Base-by-base conservation (phyloP, 2,113 vertebrate genomes). In the Nanger granti region DNA sequence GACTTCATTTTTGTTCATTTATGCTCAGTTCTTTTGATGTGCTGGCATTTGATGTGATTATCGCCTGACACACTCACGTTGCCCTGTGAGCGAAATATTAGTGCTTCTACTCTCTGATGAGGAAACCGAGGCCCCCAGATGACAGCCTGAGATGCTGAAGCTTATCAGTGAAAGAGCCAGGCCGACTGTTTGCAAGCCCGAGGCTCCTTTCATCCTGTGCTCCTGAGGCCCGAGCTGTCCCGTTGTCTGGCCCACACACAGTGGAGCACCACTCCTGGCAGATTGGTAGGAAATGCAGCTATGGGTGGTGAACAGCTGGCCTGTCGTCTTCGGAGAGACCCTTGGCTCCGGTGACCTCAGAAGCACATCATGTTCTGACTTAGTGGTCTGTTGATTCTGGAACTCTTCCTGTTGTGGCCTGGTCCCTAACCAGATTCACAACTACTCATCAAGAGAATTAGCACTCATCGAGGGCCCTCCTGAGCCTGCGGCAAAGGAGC, bases 341-440 rank as follows among this genome's bases (percentile, higher is more conserved):
- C 29, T 92, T 44, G 64, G 80, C 69, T 84, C 18, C 7, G 2
- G 76, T 34, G 86, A 52, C 93, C 57, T 83, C 59, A 11, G 55
- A 26, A 80, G 93, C 62, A 84, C 66, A 47, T 83, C 20, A 1
- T 49, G 85, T 69, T 44, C 95, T 62, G 90, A 93, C 90, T 54
- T 4, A 15, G 92, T 28, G 59, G 73, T 54, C 93, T 94, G 87
- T 64, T 64, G 93, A 62, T 60, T 55, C 79, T 73, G 95, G 80
- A 69, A 1, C 44, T 37, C 91, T 92, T 87, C 52, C 84, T 15
- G 10, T 5, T 57, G 83, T 44, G 52, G 49, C 82, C 96, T 89
- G 26, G 57, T 57, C 18, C 73, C 73, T 69, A 11, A 57, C 54
- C 59, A 73, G 83, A 60, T 12, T 44, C 89, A 34, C 29, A 37